A percentile compares a stretch with the other conserved stretches of the same genome.
These are phyloP conservation scores for Monochamus alternatus DNA, from an alignment of 2,888 invertebrate genomes.

Conservation along the genomic window DNA sequence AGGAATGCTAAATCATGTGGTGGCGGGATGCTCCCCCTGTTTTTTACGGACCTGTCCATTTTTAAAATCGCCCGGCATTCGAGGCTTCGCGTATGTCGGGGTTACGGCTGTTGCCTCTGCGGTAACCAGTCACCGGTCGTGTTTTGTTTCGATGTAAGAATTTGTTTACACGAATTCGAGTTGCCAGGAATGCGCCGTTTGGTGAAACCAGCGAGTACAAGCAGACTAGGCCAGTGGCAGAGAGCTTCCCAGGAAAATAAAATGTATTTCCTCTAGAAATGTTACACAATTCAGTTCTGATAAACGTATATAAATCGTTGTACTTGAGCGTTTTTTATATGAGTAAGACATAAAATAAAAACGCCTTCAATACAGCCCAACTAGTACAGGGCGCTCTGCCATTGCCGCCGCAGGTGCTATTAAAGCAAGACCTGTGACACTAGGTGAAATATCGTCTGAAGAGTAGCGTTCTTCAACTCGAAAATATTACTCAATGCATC, in stretches of 20 bases:
- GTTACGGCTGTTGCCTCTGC: neutral
- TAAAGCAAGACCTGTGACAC: too few relatives aligned
- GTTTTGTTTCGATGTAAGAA: conserved; percentile 48
- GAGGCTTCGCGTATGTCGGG: neutral
- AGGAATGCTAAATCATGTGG: conserved; percentile 10
- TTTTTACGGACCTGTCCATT: conserved; percentile 13
- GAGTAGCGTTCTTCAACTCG: too few relatives aligned
- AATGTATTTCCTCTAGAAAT: too few relatives aligned
- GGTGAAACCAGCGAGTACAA: conserved; percentile 37
- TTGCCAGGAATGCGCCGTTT: conserved; percentile 52
- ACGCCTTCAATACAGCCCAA: too few relatives aligned
- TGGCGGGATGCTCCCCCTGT: neutral
- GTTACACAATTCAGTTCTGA: too few relatives aligned
- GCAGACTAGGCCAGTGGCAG: conserved; percentile 6
- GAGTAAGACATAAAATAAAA: too few relatives aligned
- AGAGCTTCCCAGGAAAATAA: neutral
- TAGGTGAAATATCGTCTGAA: too few relatives aligned
- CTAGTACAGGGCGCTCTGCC: too few relatives aligned
- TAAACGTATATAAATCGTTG: too few relatives aligned
- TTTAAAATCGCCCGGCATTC: conserved; percentile 12
- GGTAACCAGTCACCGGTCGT: conserved; percentile 19
- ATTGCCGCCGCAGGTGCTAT: too few relatives aligned
- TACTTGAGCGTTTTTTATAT: too few relatives aligned
- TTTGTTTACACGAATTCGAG: conserved; percentile 54
- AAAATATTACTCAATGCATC: too few relatives aligned